These are phyloP conservation scores for Antheraea yamamai DNA, from an alignment of 2,888 invertebrate genomes.

Conservation along the genomic window DNA sequence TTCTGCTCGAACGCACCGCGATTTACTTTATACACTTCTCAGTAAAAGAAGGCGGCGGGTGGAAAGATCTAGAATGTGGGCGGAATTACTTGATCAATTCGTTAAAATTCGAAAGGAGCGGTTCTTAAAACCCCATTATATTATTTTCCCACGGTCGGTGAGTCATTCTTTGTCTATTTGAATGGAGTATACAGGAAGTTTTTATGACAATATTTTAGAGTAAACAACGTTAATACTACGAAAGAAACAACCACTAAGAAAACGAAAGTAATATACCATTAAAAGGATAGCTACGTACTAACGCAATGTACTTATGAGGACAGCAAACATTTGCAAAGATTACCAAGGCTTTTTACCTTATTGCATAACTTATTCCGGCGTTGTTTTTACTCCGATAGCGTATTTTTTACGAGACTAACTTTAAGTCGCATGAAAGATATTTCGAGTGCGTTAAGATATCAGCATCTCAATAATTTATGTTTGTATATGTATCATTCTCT, in stretches of 20 bases:
- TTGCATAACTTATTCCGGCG: conserved; percentile 29
- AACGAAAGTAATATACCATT: neutral
- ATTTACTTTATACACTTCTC: too few relatives aligned
- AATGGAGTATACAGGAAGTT: too few relatives aligned
- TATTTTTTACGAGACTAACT: conserved; percentile 34
- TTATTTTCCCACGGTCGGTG: too few relatives aligned
- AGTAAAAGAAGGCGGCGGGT: too few relatives aligned
- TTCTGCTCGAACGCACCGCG: too few relatives aligned
- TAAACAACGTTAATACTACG: too few relatives aligned
- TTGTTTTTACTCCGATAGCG: conserved; percentile 31
- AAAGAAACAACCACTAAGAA: neutral
- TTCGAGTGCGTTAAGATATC: conserved; percentile 32
- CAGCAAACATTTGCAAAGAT: conserved; percentile 10
- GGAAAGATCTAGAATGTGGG: too few relatives aligned
- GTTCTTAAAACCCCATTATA: too few relatives aligned
- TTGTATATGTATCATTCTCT: conserved; percentile 40
- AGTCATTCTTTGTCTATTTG: too few relatives aligned
- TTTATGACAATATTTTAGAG: too few relatives aligned
- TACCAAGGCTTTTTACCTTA: conserved; percentile 19
- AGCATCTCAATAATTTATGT: conserved; percentile 39
- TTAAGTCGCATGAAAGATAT: conserved; percentile 26
- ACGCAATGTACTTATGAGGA: neutral
- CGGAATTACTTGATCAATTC: too few relatives aligned
- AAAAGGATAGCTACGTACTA: neutral
- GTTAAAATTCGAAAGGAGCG: too few relatives aligned